A percentile compares a stretch with the other conserved stretches of the same genome.
Evolutionary conservation across 2,888 invertebrate species (phyloP).

Genomic region (Aromia moschata): DNA sequence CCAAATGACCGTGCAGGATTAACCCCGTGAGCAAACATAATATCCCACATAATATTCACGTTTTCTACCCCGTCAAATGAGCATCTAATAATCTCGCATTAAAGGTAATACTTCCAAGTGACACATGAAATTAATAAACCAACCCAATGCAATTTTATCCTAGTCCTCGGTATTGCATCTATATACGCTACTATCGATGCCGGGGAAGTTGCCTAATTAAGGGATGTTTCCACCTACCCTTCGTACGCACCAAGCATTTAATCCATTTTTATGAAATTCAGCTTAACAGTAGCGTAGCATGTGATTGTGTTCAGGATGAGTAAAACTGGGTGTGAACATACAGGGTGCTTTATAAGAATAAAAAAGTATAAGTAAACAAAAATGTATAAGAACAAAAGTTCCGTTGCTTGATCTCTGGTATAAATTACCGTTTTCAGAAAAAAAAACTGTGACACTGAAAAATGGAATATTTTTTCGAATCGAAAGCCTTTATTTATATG

Average conservation of each 20-base stretch:
- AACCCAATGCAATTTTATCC: conserved; percentile 34
- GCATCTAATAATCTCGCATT: conserved; percentile 33
- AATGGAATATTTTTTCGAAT: too few relatives aligned
- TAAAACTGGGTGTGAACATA: too few relatives aligned
- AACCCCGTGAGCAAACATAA: conserved; percentile 22
- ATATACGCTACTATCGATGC: conserved; percentile 29
- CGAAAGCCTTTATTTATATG: too few relatives aligned
- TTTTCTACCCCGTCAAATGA: conserved; percentile 30
- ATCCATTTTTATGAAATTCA: conserved; percentile 59
- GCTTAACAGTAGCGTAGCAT: conserved; percentile 31
- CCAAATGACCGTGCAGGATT: too few relatives aligned
- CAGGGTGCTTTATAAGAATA: too few relatives aligned
- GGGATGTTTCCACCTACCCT: conserved; percentile 39
- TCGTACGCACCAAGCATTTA: conserved; percentile 51
- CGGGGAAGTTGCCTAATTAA: conserved; percentile 38
- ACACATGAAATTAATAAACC: conserved; percentile 28
- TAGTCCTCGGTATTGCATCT: conserved; percentile 38
- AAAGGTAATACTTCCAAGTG: conserved; percentile 31
- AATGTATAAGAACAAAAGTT: too few relatives aligned
- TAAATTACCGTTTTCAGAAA: too few relatives aligned
- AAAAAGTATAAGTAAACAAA: too few relatives aligned
- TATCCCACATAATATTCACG: conserved; percentile 26
- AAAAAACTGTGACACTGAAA: too few relatives aligned
- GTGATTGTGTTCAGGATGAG: too few relatives aligned
- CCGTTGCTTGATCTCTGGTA: too few relatives aligned